Base-by-base conservation (phyloP, 2,888 invertebrate species). In the Megalurothrips usitatus region DNA sequence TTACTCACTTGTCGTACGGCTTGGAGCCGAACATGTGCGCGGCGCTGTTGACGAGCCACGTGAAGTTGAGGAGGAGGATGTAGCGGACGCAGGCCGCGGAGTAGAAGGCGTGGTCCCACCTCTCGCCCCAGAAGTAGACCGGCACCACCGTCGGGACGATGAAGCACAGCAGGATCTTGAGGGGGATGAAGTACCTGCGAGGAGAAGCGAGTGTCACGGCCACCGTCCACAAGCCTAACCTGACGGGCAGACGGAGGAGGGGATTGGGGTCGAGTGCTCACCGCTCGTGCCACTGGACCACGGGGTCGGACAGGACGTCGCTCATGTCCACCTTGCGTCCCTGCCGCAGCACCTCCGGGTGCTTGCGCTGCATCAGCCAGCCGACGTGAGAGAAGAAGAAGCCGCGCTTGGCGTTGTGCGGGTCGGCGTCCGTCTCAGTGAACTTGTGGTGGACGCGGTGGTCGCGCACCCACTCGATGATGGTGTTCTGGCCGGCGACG, bases 321-420 rank as follows among this genome's bases (percentile, higher is more conserved):
- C 91, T 92, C 90, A 96, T 91, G 86, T 97, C 95, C n/a, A 97
- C 88, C 84, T 91, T 91, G 81, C 89, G 90, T 47, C 97, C 97
- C 85, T 94, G 92, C 34, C 88, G 88, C 80, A 93, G 88, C 0
- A 97, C 96, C 82, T 94, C 93, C 0, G 96, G 95, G 86, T 96
- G 96, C 86, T 97, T 97, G 84, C 91, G 91, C 91, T 93, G 92
- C 92, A 94, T 93, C 34, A 97, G 89, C 98, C 97, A 98, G 34
- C 97, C 97, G 63, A 96, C 92, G 86, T 98, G 97, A 0, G 97
- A 90, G 88, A 97, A 98, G 89, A 95, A 96, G 88, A 98, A 96
- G 0, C 96, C 96, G 11, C 95, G 90, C 81, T 90, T 91, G 6
- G 92, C 92, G 86, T 95, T 92, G 86, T 95, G 95, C 0, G 95